Percentiles rank a stretch among this genome's conserved stretches.
Evolutionary conservation across 2,113 vertebrate species (phyloP).

Genomic region (Psophia crepitans): DNA sequence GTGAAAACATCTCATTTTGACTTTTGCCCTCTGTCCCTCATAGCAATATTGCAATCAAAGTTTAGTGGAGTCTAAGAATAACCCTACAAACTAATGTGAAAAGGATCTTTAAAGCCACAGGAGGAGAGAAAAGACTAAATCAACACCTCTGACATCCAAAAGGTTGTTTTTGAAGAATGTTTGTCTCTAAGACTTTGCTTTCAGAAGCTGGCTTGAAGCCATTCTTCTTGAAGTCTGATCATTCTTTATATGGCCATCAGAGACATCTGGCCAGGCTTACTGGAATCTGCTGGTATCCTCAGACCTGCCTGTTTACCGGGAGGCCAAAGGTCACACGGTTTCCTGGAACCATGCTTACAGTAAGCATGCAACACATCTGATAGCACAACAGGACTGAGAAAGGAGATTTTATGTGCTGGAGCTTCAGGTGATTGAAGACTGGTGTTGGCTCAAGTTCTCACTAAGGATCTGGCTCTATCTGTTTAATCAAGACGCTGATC

Average conservation of each 20-base stretch:
- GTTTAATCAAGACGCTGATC: background rate
- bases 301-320: background rate
- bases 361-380: slow-evolving; percentile 27
- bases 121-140: slow-evolving; percentile 2
- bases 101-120: background rate
- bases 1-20: background rate
- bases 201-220: slow-evolving; percentile 34
- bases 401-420: slow-evolving; percentile 36
- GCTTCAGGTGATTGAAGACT: slow-evolving; percentile 11
- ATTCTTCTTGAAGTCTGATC: background rate
- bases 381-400: background rate
- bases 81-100: background rate
- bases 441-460: background rate
- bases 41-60: background rate
- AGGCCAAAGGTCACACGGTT: background rate
- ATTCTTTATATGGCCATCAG: slow-evolving; percentile 22
- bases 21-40: background rate
- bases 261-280: slow-evolving; percentile 8
- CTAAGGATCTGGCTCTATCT: background rate
- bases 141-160: background rate
- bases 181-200: background rate
- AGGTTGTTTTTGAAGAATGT: background rate
- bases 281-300: slow-evolving; percentile 8
- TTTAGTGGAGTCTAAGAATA: background rate
- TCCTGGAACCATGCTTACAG: slow-evolving; percentile 25